phyloP scores from a whole-genome alignment of 1,140 invertebrate genomes.

The Rhynchophorus ferrugineus region DNA sequence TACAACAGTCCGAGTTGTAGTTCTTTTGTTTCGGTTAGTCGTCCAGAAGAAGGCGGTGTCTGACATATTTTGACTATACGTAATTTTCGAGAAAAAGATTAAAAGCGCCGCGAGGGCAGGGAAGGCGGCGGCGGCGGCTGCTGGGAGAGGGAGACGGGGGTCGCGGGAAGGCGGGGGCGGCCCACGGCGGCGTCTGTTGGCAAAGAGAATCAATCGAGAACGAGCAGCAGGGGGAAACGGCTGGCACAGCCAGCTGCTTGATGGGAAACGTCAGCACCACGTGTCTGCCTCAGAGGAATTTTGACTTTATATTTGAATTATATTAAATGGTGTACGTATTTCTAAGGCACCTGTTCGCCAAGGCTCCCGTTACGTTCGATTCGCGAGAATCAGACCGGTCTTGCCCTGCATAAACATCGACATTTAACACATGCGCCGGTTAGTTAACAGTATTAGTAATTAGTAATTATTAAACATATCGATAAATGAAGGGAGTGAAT shows the following conservation, averaged over 20 bases:
- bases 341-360: neutral
- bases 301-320: slow-evolving; percentile 5
- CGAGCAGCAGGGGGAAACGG: no score
- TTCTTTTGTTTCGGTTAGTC: no score
- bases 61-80: neutral
- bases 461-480: no score
- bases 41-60: no score
- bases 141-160: slow-evolving; percentile 2
- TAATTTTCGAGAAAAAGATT: neutral
- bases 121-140: neutral
- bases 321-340: neutral
- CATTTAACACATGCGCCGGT: no score
- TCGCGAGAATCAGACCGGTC: no score
- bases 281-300: neutral
- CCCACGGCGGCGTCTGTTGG: neutral
- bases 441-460: no score
- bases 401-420: no score
- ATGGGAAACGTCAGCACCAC: slow-evolving; percentile 2
- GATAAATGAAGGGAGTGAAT: no score
- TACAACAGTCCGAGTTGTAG: no score
- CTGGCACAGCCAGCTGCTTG: neutral
- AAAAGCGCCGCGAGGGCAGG: neutral
- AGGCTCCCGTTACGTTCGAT: no score
- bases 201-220: neutral
- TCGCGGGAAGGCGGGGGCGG: neutral